Base-by-base conservation (phyloP, 2,888 invertebrate genomes). In the Stenotaenia linearis region DNA sequence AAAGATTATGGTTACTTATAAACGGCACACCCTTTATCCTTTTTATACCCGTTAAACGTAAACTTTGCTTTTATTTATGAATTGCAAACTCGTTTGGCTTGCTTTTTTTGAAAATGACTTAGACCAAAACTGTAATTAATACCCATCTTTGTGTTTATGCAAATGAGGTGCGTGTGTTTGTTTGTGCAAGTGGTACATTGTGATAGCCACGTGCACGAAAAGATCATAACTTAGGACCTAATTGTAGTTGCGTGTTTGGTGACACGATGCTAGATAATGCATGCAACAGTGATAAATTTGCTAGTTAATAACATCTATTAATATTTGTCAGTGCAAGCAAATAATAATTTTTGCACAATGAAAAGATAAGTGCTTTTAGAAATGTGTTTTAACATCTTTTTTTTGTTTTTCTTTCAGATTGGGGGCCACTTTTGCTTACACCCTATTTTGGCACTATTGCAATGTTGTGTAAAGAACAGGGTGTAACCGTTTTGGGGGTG, bases 401-500 rank as follows among this genome's bases (percentile, higher is more conserved):
- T 77, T 21, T 21, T 18, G 45, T 45, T 61, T 78, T 78, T 78
- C 61, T 32, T 77, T 50, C 75, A 86, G 86, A 82, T 82, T 97
- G 96, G 96, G 88, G 90, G 80, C 91, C 91, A 84, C 28, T 79
- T 23, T 88, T 97, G 83, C 89, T 90, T 61, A 88, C 92, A 78
- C 94, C 95, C 82, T 88, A 91, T 77, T 92, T 93, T 84, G 93
- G 96, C 79, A 91, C 93, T 76, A 90, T 94, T 80, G 97, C 97
- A 50, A 97, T 97, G 95, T 89, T 97, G 83, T 97, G 97, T 88
- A 98, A 98, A 87, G 97, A 98, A 86, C 97, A 97, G 86, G 97
- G 97, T 82, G 96, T 97, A 85, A 98, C 97, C 0, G 93, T 97
- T 80, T 94, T 97, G 15, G 97, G 94, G 28, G 92, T 98, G 77